phyloP scores from a whole-genome alignment of 2,888 invertebrate species.

The Mythimna loreyi region DNA sequence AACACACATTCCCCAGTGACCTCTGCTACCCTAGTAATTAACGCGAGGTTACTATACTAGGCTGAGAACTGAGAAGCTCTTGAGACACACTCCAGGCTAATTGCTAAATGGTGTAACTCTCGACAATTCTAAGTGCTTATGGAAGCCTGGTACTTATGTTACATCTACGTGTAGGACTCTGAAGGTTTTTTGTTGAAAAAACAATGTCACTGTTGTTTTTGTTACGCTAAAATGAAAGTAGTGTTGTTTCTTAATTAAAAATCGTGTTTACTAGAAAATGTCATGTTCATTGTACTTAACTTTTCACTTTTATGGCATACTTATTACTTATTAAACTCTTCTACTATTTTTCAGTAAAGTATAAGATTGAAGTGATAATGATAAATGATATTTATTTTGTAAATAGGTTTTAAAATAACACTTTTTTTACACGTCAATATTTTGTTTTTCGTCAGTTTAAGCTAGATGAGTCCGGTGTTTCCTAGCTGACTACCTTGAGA shows the following conservation, averaged over 20 bases:
- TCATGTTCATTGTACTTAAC: neutral
- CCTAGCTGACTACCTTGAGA: no score
- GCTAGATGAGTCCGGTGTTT: no score
- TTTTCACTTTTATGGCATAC: no score
- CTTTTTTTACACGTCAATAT: no score
- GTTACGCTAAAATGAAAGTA: neutral
- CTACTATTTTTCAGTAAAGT: no score
- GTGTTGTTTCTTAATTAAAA: neutral
- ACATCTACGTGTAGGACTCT: constrained; percentile 22
- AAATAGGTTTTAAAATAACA: no score
- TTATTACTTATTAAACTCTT: no score
- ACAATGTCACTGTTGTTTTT: neutral
- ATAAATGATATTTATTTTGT: no score
- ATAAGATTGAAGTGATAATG: no score
- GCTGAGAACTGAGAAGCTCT: constrained; percentile 57
- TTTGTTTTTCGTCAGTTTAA: no score
- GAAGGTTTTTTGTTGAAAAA: constrained; percentile 1
- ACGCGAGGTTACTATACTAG: constrained; percentile 64
- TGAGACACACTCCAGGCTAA: constrained; percentile 67
- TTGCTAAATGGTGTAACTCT: constrained; percentile 70
- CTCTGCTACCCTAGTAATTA: constrained; percentile 71
- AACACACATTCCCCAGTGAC: constrained; percentile 61
- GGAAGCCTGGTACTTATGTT: constrained; percentile 57
- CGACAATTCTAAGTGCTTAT: constrained; percentile 61
- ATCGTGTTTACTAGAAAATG: neutral